phyloP scores from a whole-genome alignment of 2,797 vertebrate genomes.

The Calcarius lapponicus region DNA sequence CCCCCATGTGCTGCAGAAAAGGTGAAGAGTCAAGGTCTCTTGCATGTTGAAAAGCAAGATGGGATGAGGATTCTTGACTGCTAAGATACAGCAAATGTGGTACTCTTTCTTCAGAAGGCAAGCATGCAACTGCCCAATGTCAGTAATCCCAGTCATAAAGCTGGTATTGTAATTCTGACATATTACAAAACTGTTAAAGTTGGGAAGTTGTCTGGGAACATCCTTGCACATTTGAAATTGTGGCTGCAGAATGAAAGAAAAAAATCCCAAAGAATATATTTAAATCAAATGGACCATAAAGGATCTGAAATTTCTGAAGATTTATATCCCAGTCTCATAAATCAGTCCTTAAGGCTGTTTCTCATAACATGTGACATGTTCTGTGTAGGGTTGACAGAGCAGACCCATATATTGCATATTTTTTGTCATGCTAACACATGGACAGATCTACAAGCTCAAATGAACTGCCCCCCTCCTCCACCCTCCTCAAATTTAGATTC shows the following conservation, averaged over 20 bases:
- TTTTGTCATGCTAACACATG: neutral
- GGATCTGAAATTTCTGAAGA: neutral
- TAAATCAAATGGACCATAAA: neutral
- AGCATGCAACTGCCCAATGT: accelerated
- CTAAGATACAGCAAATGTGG: neutral
- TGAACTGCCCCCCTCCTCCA: neutral
- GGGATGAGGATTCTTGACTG: neutral
- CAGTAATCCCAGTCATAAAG: neutral
- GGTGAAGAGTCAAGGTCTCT: neutral
- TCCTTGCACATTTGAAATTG: neutral
- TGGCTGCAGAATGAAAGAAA: neutral
- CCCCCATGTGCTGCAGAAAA: neutral
- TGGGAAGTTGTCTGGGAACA: neutral
- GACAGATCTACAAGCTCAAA: neutral
- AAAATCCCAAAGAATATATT: neutral
- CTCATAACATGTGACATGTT: neutral
- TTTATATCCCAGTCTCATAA: neutral
- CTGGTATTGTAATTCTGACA: neutral
- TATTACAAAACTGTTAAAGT: neutral
- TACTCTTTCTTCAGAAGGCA: neutral
- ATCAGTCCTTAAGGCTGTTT: neutral
- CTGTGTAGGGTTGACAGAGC: neutral
- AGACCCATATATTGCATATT: neutral
- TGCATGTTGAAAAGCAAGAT: neutral
- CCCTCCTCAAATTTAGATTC: accelerated